Base-by-base conservation (phyloP, 2,113 vertebrate genomes). In the Apus apus region DNA sequence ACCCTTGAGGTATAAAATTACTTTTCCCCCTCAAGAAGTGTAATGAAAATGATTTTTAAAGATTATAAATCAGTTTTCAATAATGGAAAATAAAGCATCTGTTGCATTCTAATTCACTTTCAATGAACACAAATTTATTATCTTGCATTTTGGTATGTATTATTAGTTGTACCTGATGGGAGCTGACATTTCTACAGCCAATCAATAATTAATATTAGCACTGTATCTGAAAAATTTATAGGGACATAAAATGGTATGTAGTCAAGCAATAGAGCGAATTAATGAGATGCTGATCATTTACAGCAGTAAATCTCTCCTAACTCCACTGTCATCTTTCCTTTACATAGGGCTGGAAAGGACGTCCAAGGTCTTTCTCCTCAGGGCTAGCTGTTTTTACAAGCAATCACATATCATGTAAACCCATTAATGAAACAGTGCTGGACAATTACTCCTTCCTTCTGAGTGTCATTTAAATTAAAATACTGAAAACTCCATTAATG, bases 181-280 rank as follows among this genome's bases (percentile, higher is more conserved):
- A 85, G 23, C 40, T 6, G 2, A 72, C 78, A 61, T 53, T 89
- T 92, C 36, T 64, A 15, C 50, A 32, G 62, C 57, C 76, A 78
- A 23, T 89, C 77, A 80, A 50, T 95, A 94, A 92, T 91, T 80
- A 74, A 40, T 82, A 83, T 45, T 67, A 88, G 56, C 46, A 15
- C 21, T 57, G 21, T 53, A 51, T 62, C 85, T 95, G 77, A 89
- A 93, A 93, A 80, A 58, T 29, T 50, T 17, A 38, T 38, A 30
- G 36, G n/a, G 26, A n/a, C 51, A 66, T 91, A 60, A 88, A 77
- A 67, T 66, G 60, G 17, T 60, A 30, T 9, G 4, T 38, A 46
- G 21, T 61, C 45, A 68, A 50, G 34, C 13, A 82, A 51, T 4
- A 94, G 81, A 80, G 30, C 36, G 54, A 75, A 57, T 51, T 10